A percentile compares a stretch with the other conserved stretches of the same genome.
phyloP scores from a whole-genome alignment of 2,888 invertebrate genomes.

The Nomada goodeniana region DNA sequence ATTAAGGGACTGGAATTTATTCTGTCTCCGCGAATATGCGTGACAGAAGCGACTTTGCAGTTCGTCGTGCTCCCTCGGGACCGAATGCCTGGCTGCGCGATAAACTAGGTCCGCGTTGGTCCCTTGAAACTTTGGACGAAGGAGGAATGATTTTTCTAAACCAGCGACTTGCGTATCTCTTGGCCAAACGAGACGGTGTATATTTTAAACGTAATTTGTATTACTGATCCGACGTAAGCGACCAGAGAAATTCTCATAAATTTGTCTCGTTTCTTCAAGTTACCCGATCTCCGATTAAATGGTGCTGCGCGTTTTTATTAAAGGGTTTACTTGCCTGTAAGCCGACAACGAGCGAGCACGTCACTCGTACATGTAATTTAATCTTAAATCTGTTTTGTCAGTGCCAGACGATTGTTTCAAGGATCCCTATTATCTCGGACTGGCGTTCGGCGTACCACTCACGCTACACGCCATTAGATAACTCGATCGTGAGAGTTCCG shows the following conservation, averaged over 20 bases:
- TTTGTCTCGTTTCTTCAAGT: too few relatives aligned
- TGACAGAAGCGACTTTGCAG: not conserved
- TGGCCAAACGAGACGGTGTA: too few relatives aligned
- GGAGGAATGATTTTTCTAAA: not conserved
- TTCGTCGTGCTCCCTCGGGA: not conserved
- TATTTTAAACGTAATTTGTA: too few relatives aligned
- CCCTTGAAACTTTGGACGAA: not conserved
- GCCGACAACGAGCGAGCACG: too few relatives aligned
- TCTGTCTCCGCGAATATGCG: not conserved
- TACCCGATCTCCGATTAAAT: too few relatives aligned
- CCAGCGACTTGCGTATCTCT: not conserved
- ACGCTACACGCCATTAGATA: slow-evolving; percentile 24
- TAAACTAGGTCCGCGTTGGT: not conserved
- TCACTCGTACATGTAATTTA: too few relatives aligned
- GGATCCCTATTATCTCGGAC: not conserved
- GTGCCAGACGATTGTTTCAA: not conserved
- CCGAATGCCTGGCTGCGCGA: not conserved
- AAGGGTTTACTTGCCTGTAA: too few relatives aligned
- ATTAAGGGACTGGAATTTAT: slow-evolving; percentile 10
- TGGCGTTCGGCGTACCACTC: slow-evolving; percentile 2
- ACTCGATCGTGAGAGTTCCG: slow-evolving; percentile 20
- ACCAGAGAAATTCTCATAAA: too few relatives aligned
- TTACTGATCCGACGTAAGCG: too few relatives aligned
- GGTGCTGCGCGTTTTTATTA: too few relatives aligned
- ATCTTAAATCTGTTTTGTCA: not conserved